Evolutionary conservation across 2,888 invertebrate genomes (phyloP).

Genomic region (Ganaspis brasiliensis): DNA sequence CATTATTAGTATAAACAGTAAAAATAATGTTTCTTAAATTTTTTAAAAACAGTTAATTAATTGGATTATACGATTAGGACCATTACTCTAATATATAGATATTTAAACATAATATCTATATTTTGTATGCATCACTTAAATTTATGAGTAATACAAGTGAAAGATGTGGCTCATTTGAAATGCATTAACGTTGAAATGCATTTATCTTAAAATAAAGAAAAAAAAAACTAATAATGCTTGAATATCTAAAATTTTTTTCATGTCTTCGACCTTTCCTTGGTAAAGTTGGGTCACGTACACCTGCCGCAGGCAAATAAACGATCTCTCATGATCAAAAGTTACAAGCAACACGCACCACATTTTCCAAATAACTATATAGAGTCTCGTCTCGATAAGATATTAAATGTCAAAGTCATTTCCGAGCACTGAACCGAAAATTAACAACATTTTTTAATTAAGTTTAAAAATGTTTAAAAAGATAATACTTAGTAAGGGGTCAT

Average conservation of each 20-base stretch:
- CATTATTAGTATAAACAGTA: no score
- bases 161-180: background rate
- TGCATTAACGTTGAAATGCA: background rate
- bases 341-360: background rate
- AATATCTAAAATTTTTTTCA: constrained; percentile 12
- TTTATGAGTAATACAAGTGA: no score
- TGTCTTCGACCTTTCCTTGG: background rate
- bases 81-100: no score
- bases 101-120: no score
- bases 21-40: no score
- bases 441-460: no score
- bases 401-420: background rate
- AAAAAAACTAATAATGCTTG: background rate
- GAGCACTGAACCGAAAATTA: no score
- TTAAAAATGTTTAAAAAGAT: no score
- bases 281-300: constrained; percentile 21
- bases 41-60: no score
- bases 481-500: no score
- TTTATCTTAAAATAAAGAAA: background rate
- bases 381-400: constrained; percentile 24
- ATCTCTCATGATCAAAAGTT: background rate
- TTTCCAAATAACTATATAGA: background rate
- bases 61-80: no score
- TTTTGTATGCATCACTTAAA: no score
- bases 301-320: constrained; percentile 23